A percentile compares a stretch with the other conserved stretches of the same genome.
These are phyloP conservation scores for Diplodus puntazzo DNA, from an alignment of 2,797 vertebrate genomes.

Conservation along the genomic window DNA sequence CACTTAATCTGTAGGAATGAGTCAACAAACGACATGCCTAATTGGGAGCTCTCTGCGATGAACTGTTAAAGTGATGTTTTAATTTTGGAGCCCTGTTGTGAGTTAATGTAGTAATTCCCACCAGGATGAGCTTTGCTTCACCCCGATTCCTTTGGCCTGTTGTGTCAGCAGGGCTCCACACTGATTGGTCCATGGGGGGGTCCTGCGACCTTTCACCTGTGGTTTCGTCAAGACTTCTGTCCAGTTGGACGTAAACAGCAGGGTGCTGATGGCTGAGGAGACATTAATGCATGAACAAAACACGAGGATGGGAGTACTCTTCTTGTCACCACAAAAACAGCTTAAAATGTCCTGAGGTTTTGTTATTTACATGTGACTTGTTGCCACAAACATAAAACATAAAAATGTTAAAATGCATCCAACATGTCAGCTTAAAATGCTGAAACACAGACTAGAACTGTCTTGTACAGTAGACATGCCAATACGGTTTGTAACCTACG, in stretches of 20 bases:
- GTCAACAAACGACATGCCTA: constrained; percentile 34
- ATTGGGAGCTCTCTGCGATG: constrained; percentile 12
- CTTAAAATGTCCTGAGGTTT: too few relatives aligned
- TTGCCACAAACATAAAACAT: too few relatives aligned
- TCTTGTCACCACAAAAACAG: too few relatives aligned
- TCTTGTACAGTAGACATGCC: too few relatives aligned
- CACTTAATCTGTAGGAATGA: constrained; percentile 33
- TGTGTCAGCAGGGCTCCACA: constrained; percentile 49
- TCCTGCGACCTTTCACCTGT: constrained; percentile 59
- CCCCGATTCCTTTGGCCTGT: not conserved
- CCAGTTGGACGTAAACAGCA: constrained; percentile 33
- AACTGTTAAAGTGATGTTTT: constrained; percentile 8
- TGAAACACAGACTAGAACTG: too few relatives aligned
- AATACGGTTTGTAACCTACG: too few relatives aligned
- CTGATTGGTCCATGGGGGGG: constrained; percentile 46
- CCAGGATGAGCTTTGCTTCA: not conserved
- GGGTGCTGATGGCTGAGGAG: not conserved
- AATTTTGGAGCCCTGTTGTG: not conserved
- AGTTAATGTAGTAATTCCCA: constrained; percentile 1
- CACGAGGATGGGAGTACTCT: too few relatives aligned
- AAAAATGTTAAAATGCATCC: too few relatives aligned
- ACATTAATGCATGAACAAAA: too few relatives aligned
- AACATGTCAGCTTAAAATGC: too few relatives aligned
- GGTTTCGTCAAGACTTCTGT: constrained; percentile 17
- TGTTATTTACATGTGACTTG: too few relatives aligned